These are phyloP conservation scores for Lissocephala sabroskyi DNA, from an alignment of 2,888 invertebrate genomes.

Conservation along the genomic window DNA sequence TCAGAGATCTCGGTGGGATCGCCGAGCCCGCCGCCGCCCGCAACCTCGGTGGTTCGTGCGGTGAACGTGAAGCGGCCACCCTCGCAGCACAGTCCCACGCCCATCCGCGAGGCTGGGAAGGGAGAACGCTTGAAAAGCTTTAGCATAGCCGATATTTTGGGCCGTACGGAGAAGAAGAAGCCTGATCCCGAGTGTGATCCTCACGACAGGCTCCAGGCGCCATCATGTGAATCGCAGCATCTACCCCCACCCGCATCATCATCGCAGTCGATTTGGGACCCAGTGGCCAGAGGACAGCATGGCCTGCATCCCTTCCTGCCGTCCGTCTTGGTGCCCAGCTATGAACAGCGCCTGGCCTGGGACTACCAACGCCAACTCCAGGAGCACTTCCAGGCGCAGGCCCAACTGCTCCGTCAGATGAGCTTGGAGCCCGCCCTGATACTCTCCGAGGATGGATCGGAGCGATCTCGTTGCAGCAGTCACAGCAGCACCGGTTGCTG, in stretches of 20 bases:
- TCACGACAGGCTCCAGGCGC: too few species aligned
- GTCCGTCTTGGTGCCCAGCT: slow-evolving; percentile 76
- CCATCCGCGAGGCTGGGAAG: slow-evolving; percentile 38
- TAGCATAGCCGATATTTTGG: slow-evolving; percentile 91
- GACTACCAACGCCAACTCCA: slow-evolving; percentile 76
- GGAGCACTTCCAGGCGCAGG: slow-evolving; percentile 74
- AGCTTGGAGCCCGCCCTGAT: slow-evolving; percentile 71
- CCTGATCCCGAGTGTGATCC: too few species aligned
- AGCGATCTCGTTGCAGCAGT: slow-evolving; percentile 78
- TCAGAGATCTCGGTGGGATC: slow-evolving; percentile 73
- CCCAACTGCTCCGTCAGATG: slow-evolving; percentile 74
- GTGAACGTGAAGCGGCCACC: slow-evolving; percentile 71
- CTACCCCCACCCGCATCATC: neutral
- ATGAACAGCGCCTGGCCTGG: slow-evolving; percentile 78
- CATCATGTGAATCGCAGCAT: too few species aligned
- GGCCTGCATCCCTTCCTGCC: slow-evolving; percentile 71
- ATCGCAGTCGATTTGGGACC: too few species aligned
- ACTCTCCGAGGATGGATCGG: slow-evolving; percentile 79
- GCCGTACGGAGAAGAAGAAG: too few species aligned
- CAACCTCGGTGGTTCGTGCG: slow-evolving; percentile 76
- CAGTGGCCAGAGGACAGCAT: slow-evolving; percentile 29
- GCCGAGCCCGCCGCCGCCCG: slow-evolving; percentile 71
- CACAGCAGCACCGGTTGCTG: slow-evolving; percentile 73
- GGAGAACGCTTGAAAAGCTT: slow-evolving; percentile 89
- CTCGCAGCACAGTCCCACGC: slow-evolving; percentile 37